Percentiles rank a stretch among this genome's conserved stretches.
Conservation (phyloP, 2,888 invertebrate species). For the Aleiodes testaceus region DNA sequence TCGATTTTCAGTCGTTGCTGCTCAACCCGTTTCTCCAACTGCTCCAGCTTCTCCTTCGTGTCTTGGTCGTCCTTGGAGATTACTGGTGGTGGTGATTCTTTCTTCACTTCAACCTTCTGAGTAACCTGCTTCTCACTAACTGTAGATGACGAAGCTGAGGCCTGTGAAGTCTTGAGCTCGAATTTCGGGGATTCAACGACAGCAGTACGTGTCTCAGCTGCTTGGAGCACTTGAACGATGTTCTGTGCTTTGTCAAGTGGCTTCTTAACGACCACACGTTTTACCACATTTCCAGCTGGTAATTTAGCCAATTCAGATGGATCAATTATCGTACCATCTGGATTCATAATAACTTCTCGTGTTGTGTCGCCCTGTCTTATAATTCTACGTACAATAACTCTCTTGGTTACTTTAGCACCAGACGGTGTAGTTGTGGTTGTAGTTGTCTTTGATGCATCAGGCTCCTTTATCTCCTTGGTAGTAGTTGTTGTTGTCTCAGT, state of each 20-base stretch:
- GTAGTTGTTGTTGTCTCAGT: constrained; percentile 53
- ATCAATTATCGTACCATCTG: constrained; percentile 69
- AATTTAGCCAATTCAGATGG: constrained; percentile 69
- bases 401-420: constrained; percentile 64
- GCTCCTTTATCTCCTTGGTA: constrained; percentile 52
- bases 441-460: constrained; percentile 42
- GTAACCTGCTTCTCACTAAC: constrained; percentile 41
- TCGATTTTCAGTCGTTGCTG: constrained; percentile 69
- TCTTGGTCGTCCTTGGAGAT: constrained; percentile 64
- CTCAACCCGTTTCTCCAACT: constrained; percentile 67
- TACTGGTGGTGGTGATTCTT: constrained; percentile 40
- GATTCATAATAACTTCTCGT: constrained; percentile 70
- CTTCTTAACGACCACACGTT: constrained; percentile 70
- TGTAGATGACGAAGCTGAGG: constrained; percentile 46
- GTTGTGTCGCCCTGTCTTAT: constrained; percentile 70
- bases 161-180: constrained; percentile 64
- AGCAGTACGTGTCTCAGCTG: constrained; percentile 37
- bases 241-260: constrained; percentile 27
- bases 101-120: constrained; percentile 49
- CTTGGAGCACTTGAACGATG: constrained; percentile 25
- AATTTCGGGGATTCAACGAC: constrained; percentile 59
- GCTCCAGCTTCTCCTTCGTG: constrained; percentile 69
- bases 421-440: constrained; percentile 35
- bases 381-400: constrained; percentile 70
- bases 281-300: constrained; percentile 70